Base-by-base conservation (phyloP, 1,140 invertebrate species). In the Prorops nasuta region DNA sequence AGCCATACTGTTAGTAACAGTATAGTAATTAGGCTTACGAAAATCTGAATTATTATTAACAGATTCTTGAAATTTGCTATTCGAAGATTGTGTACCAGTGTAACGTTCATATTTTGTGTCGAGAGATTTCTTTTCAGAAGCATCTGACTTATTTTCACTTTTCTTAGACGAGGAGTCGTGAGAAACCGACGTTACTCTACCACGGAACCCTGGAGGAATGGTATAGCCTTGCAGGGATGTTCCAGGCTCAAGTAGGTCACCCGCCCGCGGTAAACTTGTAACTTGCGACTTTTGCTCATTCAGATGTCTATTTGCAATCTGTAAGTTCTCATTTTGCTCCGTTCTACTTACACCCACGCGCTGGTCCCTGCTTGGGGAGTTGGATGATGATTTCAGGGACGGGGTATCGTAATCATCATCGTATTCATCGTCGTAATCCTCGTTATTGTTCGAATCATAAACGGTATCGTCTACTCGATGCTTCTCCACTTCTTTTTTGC, bases 1-100 rank as follows among this genome's bases (percentile, higher is more conserved):
- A 3, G 87, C 86, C 24, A 90, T 83, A 14, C 87, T 89, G 62
- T 89, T 91, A 1, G 87, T 87, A 2, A 90, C 83, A 0, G 88
- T 88, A 2, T 72, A 73, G 41, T 72, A 76, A 58, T 56, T 74
- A 16, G 66, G 60, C 51, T 70, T 74, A 0, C 59, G 34, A 6
- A 31, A 20, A 1, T 45, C 44, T 20, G 38, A 38, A 35, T 41
- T 49, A 24, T 18, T 2, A 15, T 19, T 15, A 14, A 32, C 18
- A 12, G 6, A 9, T 4, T 20, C 28, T 36, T 40, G 36, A 14
- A 7, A 42, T 9, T 43, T 42, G 32, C 12, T 32, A 16, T 39
- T 55, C 3, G 49, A 40, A 8, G 22, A 31, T 16, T 46, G 32
- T n/a, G 19, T 37, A 12, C 44, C 22, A 19, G 43, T 40, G n/a